Evolutionary conservation across 2,113 vertebrate species (phyloP).

Genomic region (Notarius lentiginosus): DNA sequence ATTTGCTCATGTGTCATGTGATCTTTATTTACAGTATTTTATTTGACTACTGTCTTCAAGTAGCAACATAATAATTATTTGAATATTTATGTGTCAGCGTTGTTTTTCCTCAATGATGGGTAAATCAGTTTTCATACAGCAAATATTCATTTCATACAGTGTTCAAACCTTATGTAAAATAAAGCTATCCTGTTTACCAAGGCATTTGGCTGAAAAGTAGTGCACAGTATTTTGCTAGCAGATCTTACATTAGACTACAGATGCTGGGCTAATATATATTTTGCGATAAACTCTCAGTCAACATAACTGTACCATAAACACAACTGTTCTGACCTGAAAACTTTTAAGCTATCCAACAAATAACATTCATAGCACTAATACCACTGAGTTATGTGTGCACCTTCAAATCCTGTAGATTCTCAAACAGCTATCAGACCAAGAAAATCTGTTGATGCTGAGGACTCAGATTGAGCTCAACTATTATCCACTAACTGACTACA

Average conservation of each 20-base stretch:
- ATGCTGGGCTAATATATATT: background rate
- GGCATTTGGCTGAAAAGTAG: background rate
- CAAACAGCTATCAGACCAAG: conserved; percentile 9
- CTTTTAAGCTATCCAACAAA: background rate
- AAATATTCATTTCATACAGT: conserved; percentile 14
- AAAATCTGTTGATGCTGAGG: conserved; percentile 3
- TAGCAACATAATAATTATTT: conserved; percentile 11
- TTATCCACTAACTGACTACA: background rate
- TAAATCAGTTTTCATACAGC: conserved; percentile 27
- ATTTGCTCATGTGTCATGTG: conserved; percentile 47
- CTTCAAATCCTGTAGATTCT: background rate
- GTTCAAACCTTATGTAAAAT: conserved; percentile 7
- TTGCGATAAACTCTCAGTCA: background rate
- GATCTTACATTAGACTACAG: background rate
- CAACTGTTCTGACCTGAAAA: background rate
- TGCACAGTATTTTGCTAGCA: conserved; percentile 22
- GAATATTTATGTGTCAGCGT: conserved; percentile 15
- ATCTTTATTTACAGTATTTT: conserved; percentile 54
- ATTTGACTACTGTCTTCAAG: conserved; percentile 23
- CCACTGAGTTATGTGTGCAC: conserved; percentile 1
- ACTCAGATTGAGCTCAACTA: background rate
- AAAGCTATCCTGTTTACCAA: conserved; percentile 7
- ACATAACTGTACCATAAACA: background rate
- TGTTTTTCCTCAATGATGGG: background rate
- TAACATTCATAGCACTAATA: background rate